Base-by-base conservation (phyloP, 2,888 invertebrate species). In the Polyploca ridens region DNA sequence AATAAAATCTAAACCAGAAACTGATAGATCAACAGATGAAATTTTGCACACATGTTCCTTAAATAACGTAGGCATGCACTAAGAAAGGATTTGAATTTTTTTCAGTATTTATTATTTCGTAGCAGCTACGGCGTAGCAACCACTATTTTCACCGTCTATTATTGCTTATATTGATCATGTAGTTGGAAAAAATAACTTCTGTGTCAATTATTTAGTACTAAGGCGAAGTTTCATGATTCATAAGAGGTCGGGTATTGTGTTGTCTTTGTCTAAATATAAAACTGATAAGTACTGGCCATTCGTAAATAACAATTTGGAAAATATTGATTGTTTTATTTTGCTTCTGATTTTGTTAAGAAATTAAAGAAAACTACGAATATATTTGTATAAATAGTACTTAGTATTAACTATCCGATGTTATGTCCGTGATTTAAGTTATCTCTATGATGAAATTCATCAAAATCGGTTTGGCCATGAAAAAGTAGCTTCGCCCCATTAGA, bases 141-240 rank as follows among this genome's bases (percentile, higher is more conserved):
- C 19, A 54, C 16, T 19, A 54, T 54, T 54, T 19, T 19, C 19
- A 14, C 14, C 19, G 14, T 7, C 14, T 10, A 54, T 19, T 16
- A 19, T 54, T 54, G 54, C 54, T 46, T 54, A 54, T 54, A 7
- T 54, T 54, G 19, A 54, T 19, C n/a, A 19, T n/a, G 54, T 19
- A 54, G 54, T 19, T 19, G 54, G 19, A 54, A 54, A 54, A 3
- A 54, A 54, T 54, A 54, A 10, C 54, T 54, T 54, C 19, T 54
- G 10, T 54, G 54, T 54, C 54, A 54, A 54, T 54, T 54, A 54
- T 19, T 19, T 54, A 54, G 19, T 54, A 19, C 54, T 10, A 54
- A 54, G 54, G 54, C 19, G 19, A 54, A 19, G 54, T 16, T 49
- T n/a, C n/a, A n/a, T n/a, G n/a, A n/a, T n/a, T n/a, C n/a, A 54